Evolutionary conservation across 2,113 vertebrate genomes (phyloP).

Genomic region (Fukomys damarensis): DNA sequence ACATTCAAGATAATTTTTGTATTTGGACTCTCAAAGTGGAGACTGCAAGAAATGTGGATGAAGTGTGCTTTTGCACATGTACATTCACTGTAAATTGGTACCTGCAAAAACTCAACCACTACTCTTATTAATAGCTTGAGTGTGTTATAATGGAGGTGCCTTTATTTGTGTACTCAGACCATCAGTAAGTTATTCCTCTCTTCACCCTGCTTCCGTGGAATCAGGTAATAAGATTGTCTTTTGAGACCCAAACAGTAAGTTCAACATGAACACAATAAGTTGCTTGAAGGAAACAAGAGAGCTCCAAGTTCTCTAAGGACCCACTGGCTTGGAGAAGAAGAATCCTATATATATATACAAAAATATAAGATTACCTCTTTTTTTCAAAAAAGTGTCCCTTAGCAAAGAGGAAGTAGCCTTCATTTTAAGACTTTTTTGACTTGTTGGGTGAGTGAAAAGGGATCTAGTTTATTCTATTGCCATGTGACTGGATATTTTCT

Average conservation of each 20-base stretch:
- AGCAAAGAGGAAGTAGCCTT: background rate
- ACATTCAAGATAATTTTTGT: conserved; percentile 4
- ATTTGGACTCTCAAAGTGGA: background rate
- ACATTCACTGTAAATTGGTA: background rate
- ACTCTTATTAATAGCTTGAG: background rate
- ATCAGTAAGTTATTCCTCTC: background rate
- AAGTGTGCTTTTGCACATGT: background rate
- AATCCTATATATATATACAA: no score
- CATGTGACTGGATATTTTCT: background rate
- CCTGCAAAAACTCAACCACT: background rate
- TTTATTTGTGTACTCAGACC: background rate
- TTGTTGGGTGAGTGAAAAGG: background rate
- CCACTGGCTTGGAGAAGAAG: background rate
- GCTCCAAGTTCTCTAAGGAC: background rate
- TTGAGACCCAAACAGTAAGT: background rate
- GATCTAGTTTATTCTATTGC: background rate
- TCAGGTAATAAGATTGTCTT: background rate
- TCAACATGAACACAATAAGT: background rate
- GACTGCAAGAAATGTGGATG: background rate
- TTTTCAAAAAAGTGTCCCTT: background rate
- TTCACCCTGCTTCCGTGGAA: background rate
- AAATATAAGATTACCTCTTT: background rate
- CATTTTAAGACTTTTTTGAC: background rate
- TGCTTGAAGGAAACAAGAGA: background rate
- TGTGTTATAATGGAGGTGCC: background rate